Conservation (phyloP, 30 jellyfish, hydroid and myxozoan species). For the Chironex yamaguchii region DNA sequence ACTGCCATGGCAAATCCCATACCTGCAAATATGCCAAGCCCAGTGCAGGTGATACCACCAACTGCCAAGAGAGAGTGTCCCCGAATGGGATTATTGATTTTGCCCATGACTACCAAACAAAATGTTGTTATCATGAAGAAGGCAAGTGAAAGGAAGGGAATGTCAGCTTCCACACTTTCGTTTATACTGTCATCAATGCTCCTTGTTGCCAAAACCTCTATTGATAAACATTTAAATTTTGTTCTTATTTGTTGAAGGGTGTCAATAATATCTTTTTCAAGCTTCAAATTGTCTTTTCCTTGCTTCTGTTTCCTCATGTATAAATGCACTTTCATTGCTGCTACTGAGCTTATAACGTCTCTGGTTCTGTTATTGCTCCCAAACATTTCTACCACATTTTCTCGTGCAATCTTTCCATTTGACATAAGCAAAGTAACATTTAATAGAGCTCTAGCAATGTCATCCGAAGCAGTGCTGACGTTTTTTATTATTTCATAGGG, state of each 20-base stretch:
- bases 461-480: too few species aligned
- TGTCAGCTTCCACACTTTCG: slow-evolving; percentile 67
- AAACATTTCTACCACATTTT: too few species aligned
- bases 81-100: slow-evolving; percentile 68
- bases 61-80: slow-evolving; percentile 77
- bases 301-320: too few species aligned
- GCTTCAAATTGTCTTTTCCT: too few species aligned
- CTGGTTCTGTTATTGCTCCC: too few species aligned
- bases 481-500: too few species aligned
- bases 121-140: slow-evolving; percentile 63
- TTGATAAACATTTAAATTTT: neutral
- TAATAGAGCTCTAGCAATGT: too few species aligned
- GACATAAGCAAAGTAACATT: too few species aligned
- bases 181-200: slow-evolving; percentile 75
- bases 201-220: slow-evolving; percentile 39
- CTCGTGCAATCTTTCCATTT: too few species aligned
- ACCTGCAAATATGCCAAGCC: slow-evolving; percentile 76
- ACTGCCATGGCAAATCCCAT: slow-evolving; percentile 49
- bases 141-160: slow-evolving; percentile 43
- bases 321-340: too few species aligned
- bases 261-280: slow-evolving; percentile 56
- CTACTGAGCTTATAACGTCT: too few species aligned
- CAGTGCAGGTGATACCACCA: slow-evolving; percentile 56
- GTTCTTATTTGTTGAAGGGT: slow-evolving; percentile 2
- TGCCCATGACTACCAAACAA: slow-evolving; percentile 53